Base-by-base conservation (phyloP, 2,113 vertebrate genomes). In the Cranoglanis bouderius region DNA sequence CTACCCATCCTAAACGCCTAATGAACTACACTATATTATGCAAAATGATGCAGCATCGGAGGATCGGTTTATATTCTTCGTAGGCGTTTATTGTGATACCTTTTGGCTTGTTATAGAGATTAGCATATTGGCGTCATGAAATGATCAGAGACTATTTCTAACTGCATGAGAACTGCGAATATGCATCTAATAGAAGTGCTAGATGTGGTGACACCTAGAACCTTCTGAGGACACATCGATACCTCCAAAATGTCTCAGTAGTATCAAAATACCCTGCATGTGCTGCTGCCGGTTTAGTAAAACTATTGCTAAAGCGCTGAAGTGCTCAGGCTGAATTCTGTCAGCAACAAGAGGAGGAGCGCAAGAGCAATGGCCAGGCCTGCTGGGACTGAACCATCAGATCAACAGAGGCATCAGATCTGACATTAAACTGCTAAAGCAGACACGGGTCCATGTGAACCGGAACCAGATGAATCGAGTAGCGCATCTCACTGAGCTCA, bases 11-110 rank as follows among this genome's bases (percentile, higher is more conserved):
- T 91, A 85, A 92, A 94, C 89, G 89, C 90, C 91, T 94, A 93
- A 90, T 38, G 46, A 65, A 90, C 92, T 90, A 92, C 88, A 74
- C 90, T 90, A 90, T 89, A 93, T 89, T 94, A 93, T 92, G 18
- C 84, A 85, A 87, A 92, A 87, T 87, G 84, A 93, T 80, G 77
- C 63, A 78, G 83, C 82, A 55, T 57, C 89, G 84, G 38, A 89
- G 57, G 82, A 49, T 29, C 67, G 82, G 43, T 57, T 80, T 46
- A 21, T 75, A 67, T 84, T 63, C 77, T 82, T 51, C 18, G 61
- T n/a, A 84, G 75, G 86, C 59, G 32, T 75, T 32, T 61, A n/a
- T 46, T 67, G 72, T 38, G 88, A 82, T 67, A 78, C 26, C 74
- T 74, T 61, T 89, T 72, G 24, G 29, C 90, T 89, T 86, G n/a